Base-by-base conservation (phyloP, 2,113 vertebrate genomes). In the Origma solitaria region DNA sequence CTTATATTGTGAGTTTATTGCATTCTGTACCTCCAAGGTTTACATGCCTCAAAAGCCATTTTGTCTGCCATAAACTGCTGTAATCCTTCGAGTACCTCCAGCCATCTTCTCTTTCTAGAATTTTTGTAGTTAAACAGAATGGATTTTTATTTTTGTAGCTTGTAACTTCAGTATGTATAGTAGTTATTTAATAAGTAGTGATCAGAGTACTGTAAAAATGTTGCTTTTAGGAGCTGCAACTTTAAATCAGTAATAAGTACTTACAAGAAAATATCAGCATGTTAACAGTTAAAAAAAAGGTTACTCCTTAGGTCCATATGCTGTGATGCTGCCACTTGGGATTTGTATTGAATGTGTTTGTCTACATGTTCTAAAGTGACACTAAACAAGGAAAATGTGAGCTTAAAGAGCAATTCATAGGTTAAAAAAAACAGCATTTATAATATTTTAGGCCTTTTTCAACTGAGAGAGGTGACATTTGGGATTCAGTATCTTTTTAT, bases 111-210 rank as follows among this genome's bases (percentile, higher is more conserved):
- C 79, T 93, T 94, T 92, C 61, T 86, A 86, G 80, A 49, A 21
- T 68, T 94, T 97, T 97, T 93, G 94, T 92, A 96, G 88, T 72
- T 80, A 38, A 90, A 88, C 58, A 94, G 66, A 94, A 93, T 57
- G 93, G 90, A 92, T 93, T 96, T 93, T 98, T 98, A 97, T 97
- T 97, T 98, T 97, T 97, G 90, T 96, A 97, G 79, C 37, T 45
- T 94, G 40, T 97, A 70, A 96, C 71, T 95, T 90, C 71, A 51
- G 45, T 82, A 86, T 37, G 18, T 96, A 64, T 69, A 93, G 79
- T 62, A 87, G 69, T 93, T 96, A 42, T 61, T 92, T 68, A 84
- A 66, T 72, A 42, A 72, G 62, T 89, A 94, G 87, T 58, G 60
- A 87, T 85, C 69, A 60, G 91, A 93, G 56, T 92, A 66, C 68